Base-by-base conservation (phyloP, 2,797 vertebrate genomes). In the Aplochiton taeniatus region DNA sequence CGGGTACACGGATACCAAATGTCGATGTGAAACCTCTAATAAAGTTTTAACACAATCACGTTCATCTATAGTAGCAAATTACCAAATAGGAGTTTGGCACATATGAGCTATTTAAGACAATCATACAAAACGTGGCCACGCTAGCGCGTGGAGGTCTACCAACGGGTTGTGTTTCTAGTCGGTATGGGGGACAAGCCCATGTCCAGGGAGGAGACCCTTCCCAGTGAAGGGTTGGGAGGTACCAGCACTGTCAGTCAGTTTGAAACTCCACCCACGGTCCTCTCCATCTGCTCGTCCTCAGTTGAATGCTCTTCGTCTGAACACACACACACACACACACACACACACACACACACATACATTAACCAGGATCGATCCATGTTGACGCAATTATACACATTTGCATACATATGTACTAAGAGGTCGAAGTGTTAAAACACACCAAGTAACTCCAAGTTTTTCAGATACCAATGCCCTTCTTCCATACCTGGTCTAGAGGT, bases 31-130 rank as follows among this genome's bases (percentile, higher is more conserved):
- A 61, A 63, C 41, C 45, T 31, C 46, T n/a, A 63, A 50, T 31
- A 14, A 19, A 59, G 17, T 50, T 52, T 69, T 55, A 55, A 75
- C 63, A 58, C 76, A 51, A 77, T 70, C 70, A 64, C 51, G 14
- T 55, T 76, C 63, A 65, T 68, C 75, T 74, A 81, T 72, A 76
- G 76, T 75, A 74, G 78, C 72, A 71, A 77, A 72, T 77, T 78
- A 84, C 60, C 67, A 65, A 78, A 77, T 78, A 78, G 69, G 78
- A n/a, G 75, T 82, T 79, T 82, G 82, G 79, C 79, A 82, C 77
- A 31, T 41, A 31, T 67, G 62, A 79, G 68, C 66, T 77, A 74
- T 62, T 72, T 80, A 74, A 79, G 64, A 73, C 69, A 73, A 73
- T 84, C 67, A 74, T 67, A 68, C 73, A 63, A 69, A 61, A 62